phyloP scores from a whole-genome alignment of 2,797 vertebrate species.

The Masticophis lateralis region DNA sequence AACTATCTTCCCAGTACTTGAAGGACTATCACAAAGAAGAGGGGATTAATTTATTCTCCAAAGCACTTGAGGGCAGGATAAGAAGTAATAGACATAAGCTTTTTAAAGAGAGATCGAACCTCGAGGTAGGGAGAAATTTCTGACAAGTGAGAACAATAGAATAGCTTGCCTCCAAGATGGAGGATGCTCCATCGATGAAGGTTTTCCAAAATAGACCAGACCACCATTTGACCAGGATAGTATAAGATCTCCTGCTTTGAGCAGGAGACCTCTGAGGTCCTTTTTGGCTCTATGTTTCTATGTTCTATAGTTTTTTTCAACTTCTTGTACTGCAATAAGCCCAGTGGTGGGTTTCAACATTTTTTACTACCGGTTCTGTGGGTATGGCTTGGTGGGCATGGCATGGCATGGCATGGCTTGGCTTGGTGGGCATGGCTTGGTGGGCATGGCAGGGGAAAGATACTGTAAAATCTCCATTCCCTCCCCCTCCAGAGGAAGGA shows the following conservation, averaged over 20 bases:
- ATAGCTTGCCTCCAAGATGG: neutral
- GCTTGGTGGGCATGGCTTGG: too few species aligned
- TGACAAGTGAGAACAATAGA: neutral
- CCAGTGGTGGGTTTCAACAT: too few species aligned
- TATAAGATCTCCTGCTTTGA: neutral
- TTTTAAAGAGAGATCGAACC: neutral
- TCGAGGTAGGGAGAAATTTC: neutral
- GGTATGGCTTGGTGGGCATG: too few species aligned
- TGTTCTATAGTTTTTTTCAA: neutral
- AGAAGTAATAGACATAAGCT: neutral
- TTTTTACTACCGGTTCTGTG: too few species aligned
- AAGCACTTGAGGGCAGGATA: neutral
- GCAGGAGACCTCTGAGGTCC: neutral
- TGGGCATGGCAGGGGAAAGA: too few species aligned
- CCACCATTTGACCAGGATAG: neutral
- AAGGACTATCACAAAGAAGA: too few species aligned
- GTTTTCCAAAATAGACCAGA: neutral
- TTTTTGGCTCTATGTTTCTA: neutral
- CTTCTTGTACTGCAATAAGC: neutral
- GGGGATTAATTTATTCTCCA: too few species aligned
- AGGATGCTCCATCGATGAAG: neutral
- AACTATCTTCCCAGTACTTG: too few species aligned
- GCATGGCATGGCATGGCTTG: too few species aligned
- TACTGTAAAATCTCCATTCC: too few species aligned
- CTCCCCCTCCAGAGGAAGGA: too few species aligned